Conservation (phyloP, 2,113 vertebrate species). For the Ceyx margarethae region DNA sequence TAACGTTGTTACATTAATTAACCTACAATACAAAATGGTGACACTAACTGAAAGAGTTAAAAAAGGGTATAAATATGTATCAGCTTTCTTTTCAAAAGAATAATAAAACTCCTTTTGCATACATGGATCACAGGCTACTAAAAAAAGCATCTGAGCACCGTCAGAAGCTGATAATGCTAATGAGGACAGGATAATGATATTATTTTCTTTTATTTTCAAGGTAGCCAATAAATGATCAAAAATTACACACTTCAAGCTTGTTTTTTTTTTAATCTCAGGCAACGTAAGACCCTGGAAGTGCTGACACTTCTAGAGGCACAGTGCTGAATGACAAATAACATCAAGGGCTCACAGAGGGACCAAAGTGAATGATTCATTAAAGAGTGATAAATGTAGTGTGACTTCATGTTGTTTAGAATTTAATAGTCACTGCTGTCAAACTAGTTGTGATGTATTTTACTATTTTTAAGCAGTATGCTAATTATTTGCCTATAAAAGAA, state of each 20-base stretch:
- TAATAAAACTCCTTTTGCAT: slow-evolving; percentile 69
- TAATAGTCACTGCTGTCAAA: slow-evolving; percentile 42
- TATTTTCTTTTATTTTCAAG: slow-evolving; percentile 36
- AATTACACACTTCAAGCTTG: slow-evolving; percentile 52
- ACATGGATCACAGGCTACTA: slow-evolving; percentile 64
- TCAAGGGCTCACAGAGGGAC: slow-evolving; percentile 54
- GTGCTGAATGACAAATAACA: slow-evolving; percentile 72
- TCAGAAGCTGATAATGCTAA: slow-evolving; percentile 57
- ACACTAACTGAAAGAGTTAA: slow-evolving; percentile 54
- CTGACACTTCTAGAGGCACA: slow-evolving; percentile 69
- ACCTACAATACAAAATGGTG: slow-evolving; percentile 16
- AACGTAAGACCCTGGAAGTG: slow-evolving; percentile 52
- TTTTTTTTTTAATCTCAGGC: neutral
- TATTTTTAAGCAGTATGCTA: slow-evolving; percentile 46
- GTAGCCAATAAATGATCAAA: slow-evolving; percentile 58
- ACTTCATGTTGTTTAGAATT: slow-evolving; percentile 46
- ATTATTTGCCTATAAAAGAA: slow-evolving; percentile 59
- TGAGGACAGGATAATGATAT: slow-evolving; percentile 59
- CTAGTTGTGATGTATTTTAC: slow-evolving; percentile 42
- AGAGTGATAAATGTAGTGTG: slow-evolving; percentile 64
- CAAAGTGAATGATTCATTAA: slow-evolving; percentile 71
- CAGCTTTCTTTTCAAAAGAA: slow-evolving; percentile 66
- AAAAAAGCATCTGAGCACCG: slow-evolving; percentile 59
- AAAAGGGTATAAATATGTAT: slow-evolving; percentile 75
- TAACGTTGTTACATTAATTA: neutral